Evolutionary conservation across 2,113 vertebrate species (phyloP), one percentile per base, ranked within the genome.

Genomic region (Ceyx melanurus): DNA sequence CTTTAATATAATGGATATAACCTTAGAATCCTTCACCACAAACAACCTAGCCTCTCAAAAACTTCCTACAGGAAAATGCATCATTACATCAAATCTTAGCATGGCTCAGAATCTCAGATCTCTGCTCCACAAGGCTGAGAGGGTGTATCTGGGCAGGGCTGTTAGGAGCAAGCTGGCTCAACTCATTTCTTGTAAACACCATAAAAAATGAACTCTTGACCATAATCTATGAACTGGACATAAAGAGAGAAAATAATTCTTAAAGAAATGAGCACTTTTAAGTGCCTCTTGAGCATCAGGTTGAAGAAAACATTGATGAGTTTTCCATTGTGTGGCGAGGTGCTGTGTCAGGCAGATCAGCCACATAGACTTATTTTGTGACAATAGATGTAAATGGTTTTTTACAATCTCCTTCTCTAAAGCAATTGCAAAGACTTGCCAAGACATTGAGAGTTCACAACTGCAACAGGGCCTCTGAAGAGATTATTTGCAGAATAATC

Each of bases 401-500:
- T 97, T 82, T 93, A 76, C 71, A 58, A 78, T 73, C 45, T 58
- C 82, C 23, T 21, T 82, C 73, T 95, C 96, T 68, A 79, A 93
- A 90, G 68, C 12, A 51, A 66, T 10, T 86, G 91, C 67, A 92
- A 81, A 86, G 80, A 70, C 74, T 21, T 46, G 71, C 62, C 87
- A 93, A 94, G 61, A 71, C 75, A 90, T 85, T 86, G 83, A 89
- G 92, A 66, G 88, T 67, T 94, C 92, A 93, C 72, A 81, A 91
- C 61, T 71, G 74, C 70, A 91, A 95, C 28, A 66, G 54, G 77
- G 74, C 35, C 87, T 93, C 94, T 90, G 83, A 95, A 90, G 86
- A 93, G 91, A 94, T 95, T 89, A 95, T 90, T 20, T 90, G 80
- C 88, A 90, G 74, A 35, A 71, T 91, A 96, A 95, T 95, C 88